Base-by-base conservation (phyloP, 2,888 invertebrate species). In the Eupithecia insigniata region DNA sequence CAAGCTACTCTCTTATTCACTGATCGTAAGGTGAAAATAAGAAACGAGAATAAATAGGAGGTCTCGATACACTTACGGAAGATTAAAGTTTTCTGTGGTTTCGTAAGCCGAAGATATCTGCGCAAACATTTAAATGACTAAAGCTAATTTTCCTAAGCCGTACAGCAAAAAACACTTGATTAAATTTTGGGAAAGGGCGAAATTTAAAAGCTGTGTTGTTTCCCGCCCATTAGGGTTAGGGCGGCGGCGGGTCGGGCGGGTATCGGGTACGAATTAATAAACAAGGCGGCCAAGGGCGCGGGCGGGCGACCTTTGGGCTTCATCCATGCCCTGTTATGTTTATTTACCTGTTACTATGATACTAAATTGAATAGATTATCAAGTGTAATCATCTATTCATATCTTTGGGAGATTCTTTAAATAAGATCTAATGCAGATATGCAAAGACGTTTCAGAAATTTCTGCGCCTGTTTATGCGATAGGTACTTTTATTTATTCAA, bases 41-140 rank as follows among this genome's bases (percentile, higher is more conserved):
- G 91, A 91, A 92, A 89, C 89, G 89, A 87, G 87, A 91, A 92
- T 92, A 92, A 92, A 92, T 92, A 90, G 89, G 90, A 88, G 86
- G 88, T 89, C 89, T 84, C 85, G 90, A 91, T 92, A 94, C 91
- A 93, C 90, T 93, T 87, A 80, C 85, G 87, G 87, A 83, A 93
- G 92, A 94, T 94, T 93, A 94, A 94, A 94, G 90, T 91, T 89
- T 91, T 89, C 83, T 81, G 81, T 84, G 87, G 89, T 36, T 36
- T 14, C 30, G 30, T 16, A 64, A 26, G 12, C 36, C 14, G 34
- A 62, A 39, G 36, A 64, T 64, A 36, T 64, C 64, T 22, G 36
- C 12, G 16, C 60, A 10, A 30, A 60, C 60, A 64, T 34, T 64
- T 16, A 73, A 82, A 83, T 82, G 80, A 83, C 84, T 85, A 82